phyloP scores from a whole-genome alignment of 64 coral and sea anemone genomes.

The Montipora efflorescens region DNA sequence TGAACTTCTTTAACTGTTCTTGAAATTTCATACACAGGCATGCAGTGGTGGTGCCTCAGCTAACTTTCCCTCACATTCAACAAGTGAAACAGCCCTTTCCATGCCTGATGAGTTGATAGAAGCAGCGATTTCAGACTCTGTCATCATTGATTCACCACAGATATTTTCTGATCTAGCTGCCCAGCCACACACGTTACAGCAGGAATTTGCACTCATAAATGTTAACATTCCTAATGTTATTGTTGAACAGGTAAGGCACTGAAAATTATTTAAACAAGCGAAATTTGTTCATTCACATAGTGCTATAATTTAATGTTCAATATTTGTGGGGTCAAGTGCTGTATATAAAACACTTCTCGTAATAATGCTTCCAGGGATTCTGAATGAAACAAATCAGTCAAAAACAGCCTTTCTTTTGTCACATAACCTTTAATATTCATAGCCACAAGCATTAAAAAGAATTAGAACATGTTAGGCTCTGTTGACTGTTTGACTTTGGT shows the following conservation, averaged over 20 bases:
- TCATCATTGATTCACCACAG: conserved; percentile 27
- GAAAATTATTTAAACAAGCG: background rate
- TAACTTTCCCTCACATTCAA: conserved; percentile 40
- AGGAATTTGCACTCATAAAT: conserved; percentile 93
- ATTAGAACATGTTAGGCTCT: too few relatives aligned
- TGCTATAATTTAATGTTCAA: too few relatives aligned
- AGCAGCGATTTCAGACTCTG: background rate
- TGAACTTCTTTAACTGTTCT: too few relatives aligned
- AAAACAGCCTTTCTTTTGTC: too few relatives aligned
- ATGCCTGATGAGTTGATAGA: conserved; percentile 36
- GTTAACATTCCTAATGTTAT: conserved; percentile 90
- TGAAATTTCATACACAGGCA: conserved; percentile 38
- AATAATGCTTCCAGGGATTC: too few relatives aligned
- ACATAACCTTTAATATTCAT: too few relatives aligned
- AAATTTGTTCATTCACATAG: too few relatives aligned
- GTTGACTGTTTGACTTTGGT: too few relatives aligned
- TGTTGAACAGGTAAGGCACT: conserved; percentile 73
- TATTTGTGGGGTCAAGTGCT: too few relatives aligned
- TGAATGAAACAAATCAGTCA: too few relatives aligned
- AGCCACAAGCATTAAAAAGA: too few relatives aligned
- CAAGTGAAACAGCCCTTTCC: background rate
- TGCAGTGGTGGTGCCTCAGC: conserved; percentile 73
- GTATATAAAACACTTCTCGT: too few relatives aligned
- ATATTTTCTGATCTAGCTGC: background rate
- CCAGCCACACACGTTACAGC: conserved; percentile 82